Evolutionary conservation across 1,140 invertebrate genomes (phyloP), one percentile per base, ranked within the genome.

Genomic region (Samia ricini): DNA sequence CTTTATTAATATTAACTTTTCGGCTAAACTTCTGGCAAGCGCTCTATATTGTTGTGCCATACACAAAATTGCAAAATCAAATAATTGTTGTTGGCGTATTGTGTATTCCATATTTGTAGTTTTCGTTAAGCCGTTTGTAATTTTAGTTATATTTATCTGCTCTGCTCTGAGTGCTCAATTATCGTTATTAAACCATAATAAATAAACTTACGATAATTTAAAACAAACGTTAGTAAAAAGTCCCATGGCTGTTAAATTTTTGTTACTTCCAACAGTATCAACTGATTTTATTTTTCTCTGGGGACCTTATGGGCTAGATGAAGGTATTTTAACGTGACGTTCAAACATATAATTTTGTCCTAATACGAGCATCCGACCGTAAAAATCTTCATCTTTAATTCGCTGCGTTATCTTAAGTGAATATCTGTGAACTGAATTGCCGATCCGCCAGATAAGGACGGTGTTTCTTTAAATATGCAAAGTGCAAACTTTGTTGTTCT

Each of bases 381-480:
- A 80, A 81, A 81, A 83, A 85, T 89, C 77, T 71, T 62, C 60
- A 61, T 60, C 71, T 83, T 76, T 74, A 71, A 76, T 76, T 72
- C 63, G 70, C 71, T 76, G 73, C 72, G 71, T 86, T 89, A 86
- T 81, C 81, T 72, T 75, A 49, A 56, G 70, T 61, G 68, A 82
- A 79, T 89, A 88, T 86, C 84, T 84, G 73, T 66, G 74, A 70
- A 76, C 72, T 49, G 80, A 81, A 86, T 87, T 81, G 74, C 62
- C 77, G 88, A 90, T 90, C 77, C 81, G 73, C 76, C 77, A 77
- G 88, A 90, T 90, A 90, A 88, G 81, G 85, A 64, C 62, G 65
- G 74, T 80, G 83, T 86, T 77, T 80, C 81, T 88, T 90, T 88
- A 87, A 86, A 84, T 88, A 89, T 88, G 87, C 85, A 87, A 84